These are phyloP conservation scores for Andrena haemorrhoa DNA, from an alignment of 2,888 invertebrate genomes.

Conservation along the genomic window DNA sequence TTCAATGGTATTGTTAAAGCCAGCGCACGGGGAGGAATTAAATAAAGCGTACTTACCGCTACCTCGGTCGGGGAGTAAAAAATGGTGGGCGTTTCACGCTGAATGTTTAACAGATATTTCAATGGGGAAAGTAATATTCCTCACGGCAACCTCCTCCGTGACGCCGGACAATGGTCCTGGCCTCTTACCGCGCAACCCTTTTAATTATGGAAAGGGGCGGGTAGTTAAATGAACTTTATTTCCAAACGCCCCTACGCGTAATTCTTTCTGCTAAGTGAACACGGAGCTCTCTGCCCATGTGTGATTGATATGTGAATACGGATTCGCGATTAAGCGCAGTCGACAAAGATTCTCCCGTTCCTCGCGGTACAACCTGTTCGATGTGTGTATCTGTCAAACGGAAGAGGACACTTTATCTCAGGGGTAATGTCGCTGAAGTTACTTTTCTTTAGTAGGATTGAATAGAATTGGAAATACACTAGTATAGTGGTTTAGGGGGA, in stretches of 20 bases:
- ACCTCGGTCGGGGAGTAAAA: constrained; percentile 42
- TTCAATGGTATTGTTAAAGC: constrained; percentile 69
- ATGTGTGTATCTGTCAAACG: neutral
- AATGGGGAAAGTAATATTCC: constrained; percentile 71
- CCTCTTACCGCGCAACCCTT: constrained; percentile 31
- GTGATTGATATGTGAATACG: constrained; percentile 28
- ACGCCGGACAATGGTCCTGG: constrained; percentile 56
- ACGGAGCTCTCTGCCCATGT: constrained; percentile 9
- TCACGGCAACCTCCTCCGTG: constrained; percentile 49
- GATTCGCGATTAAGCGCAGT: constrained; percentile 4
- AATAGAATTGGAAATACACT: too few relatives aligned
- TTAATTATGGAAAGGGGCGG: constrained; percentile 63
- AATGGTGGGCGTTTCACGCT: constrained; percentile 52
- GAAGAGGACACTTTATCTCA: neutral
- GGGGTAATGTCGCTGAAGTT: neutral
- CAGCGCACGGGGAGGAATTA: constrained; percentile 59
- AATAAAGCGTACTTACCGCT: constrained; percentile 65
- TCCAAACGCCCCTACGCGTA: constrained; percentile 31
- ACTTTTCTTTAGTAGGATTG: neutral
- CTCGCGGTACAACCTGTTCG: neutral
- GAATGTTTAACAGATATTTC: constrained; percentile 73
- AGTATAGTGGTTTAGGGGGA: too few relatives aligned
- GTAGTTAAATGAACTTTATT: constrained; percentile 54
- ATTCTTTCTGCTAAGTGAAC: constrained; percentile 34
- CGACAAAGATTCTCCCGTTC: neutral